These are phyloP conservation scores for Globia sparganii DNA, from an alignment of 2,888 invertebrate species.

Conservation along the genomic window DNA sequence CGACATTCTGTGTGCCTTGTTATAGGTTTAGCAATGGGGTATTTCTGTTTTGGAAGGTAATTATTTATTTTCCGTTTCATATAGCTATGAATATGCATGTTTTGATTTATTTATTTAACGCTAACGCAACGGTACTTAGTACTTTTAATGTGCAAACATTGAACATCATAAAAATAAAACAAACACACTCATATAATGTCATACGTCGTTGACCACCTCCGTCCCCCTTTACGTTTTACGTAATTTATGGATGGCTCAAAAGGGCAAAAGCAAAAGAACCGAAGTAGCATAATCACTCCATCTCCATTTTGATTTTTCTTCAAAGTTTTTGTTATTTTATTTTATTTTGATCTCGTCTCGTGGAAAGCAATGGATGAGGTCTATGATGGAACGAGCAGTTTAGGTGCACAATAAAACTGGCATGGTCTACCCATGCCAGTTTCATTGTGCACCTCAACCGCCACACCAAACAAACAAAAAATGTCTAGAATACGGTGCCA, in stretches of 20 bases:
- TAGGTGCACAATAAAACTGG: too few species aligned
- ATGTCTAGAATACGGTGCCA: not conserved
- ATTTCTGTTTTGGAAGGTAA: constrained; percentile 97
- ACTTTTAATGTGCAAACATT: not conserved
- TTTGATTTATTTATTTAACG: constrained; percentile 22
- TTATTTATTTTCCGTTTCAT: constrained; percentile 73
- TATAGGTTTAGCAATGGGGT: constrained; percentile 95
- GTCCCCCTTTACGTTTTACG: not conserved
- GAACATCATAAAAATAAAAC: not conserved
- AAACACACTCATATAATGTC: not conserved
- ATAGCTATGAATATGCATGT: constrained; percentile 32
- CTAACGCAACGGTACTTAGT: not conserved
- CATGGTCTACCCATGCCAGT: too few species aligned
- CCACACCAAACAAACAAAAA: not conserved
- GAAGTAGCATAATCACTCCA: not conserved
- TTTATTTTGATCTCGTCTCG: not conserved
- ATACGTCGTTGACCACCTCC: not conserved
- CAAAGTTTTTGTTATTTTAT: not conserved
- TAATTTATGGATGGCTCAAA: not conserved
- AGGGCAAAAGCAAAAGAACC: not conserved
- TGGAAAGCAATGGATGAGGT: not conserved
- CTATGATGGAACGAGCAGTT: not conserved
- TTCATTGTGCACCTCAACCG: too few species aligned
- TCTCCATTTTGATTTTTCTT: not conserved
- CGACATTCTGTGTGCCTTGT: constrained; percentile 95